These are phyloP conservation scores for Epiblema foenella DNA, from an alignment of 2,888 invertebrate species.

Conservation along the genomic window DNA sequence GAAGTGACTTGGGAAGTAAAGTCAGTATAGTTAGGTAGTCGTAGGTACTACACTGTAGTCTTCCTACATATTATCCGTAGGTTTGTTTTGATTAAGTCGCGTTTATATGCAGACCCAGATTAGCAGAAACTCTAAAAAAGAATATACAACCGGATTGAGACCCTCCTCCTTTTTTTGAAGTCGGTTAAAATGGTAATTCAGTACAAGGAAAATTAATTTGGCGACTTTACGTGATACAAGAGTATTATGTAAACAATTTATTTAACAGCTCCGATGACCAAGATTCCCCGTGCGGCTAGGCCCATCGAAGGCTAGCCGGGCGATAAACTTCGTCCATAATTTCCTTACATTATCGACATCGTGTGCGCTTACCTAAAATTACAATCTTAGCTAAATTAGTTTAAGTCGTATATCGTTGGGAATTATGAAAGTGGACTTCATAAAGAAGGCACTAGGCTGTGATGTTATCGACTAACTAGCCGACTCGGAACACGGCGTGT, in stretches of 20 bases:
- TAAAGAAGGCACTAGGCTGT: constrained; percentile 70
- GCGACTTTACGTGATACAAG: constrained; percentile 12
- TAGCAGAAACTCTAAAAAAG: no score
- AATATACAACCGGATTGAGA: no score
- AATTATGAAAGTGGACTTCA: constrained; percentile 68
- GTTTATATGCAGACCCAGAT: not conserved
- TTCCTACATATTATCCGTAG: not conserved
- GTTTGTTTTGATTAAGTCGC: not conserved
- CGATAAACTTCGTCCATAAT: constrained; percentile 61
- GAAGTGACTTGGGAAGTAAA: not conserved
- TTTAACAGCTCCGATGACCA: constrained; percentile 51
- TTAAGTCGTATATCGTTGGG: constrained; percentile 63
- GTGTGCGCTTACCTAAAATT: constrained; percentile 55
- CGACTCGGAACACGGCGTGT: constrained; percentile 61
- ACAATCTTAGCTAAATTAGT: constrained; percentile 66
- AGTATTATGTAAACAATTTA: constrained; percentile 20
- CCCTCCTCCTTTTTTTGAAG: no score
- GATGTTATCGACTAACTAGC: constrained; percentile 75
- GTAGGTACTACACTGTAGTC: no score
- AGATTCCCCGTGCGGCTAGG: constrained; percentile 57
- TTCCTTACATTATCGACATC: constrained; percentile 52
- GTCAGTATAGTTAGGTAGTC: not conserved
- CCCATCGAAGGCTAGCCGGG: constrained; percentile 62
- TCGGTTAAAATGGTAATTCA: constrained; percentile 16
- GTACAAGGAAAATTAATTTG: constrained; percentile 9